These are phyloP conservation scores for Trichomycterus rosablanca DNA, from an alignment of 2,113 vertebrate species.

Conservation along the genomic window DNA sequence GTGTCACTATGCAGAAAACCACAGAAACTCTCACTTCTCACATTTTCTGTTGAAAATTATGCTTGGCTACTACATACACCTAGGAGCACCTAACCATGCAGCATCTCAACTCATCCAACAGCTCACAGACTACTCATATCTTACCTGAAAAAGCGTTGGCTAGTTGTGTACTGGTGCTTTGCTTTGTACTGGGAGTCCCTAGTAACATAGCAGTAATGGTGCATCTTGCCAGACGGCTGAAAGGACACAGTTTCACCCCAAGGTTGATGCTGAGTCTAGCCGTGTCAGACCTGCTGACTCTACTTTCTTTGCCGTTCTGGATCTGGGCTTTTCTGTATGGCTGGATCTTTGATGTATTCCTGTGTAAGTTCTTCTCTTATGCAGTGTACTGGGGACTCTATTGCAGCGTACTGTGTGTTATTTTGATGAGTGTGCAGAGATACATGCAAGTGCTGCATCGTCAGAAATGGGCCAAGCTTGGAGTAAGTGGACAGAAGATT, in stretches of 20 bases:
- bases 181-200: constrained; percentile 59
- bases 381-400: constrained; percentile 61
- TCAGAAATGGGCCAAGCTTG: constrained; percentile 52
- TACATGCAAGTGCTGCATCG: constrained; percentile 64
- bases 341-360: constrained; percentile 53
- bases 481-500: constrained; percentile 26
- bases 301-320: constrained; percentile 65
- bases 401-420: constrained; percentile 63
- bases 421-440: constrained; percentile 63
- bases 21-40: no score
- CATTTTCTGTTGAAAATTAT: no score
- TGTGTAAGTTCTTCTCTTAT: constrained; percentile 58
- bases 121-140: background rate
- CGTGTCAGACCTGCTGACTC: constrained; percentile 60
- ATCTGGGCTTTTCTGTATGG: constrained; percentile 59
- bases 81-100: constrained; percentile 10
- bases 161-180: constrained; percentile 43
- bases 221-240: constrained; percentile 53
- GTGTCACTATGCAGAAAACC: no score
- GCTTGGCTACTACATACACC: background rate
- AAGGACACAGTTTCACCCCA: constrained; percentile 55
- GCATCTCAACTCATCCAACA: constrained; percentile 10
- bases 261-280: constrained; percentile 67
- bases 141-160: background rate
- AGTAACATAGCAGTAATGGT: constrained; percentile 63